phyloP scores from a whole-genome alignment of 1,140 invertebrate genomes.

The Cydia amplana region DNA sequence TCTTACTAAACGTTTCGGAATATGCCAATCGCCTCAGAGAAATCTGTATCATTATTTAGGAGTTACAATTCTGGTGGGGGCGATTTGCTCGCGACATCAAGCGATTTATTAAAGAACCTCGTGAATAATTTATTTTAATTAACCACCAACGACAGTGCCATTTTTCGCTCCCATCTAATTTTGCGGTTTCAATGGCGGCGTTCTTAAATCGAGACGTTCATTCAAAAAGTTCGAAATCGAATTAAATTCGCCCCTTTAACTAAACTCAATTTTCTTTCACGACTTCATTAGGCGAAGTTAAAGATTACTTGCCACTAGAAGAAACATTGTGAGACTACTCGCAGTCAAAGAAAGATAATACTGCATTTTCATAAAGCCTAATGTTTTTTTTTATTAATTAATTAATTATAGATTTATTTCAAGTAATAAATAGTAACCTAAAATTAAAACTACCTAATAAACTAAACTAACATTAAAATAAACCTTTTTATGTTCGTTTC shows the following conservation, averaged over 20 bases:
- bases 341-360: too few relatives aligned
- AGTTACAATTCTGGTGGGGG: slow-evolving; percentile 49
- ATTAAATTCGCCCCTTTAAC: slow-evolving; percentile 78
- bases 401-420: too few relatives aligned
- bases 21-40: too few relatives aligned
- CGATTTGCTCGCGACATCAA: slow-evolving; percentile 47
- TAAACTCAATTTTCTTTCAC: slow-evolving; percentile 77
- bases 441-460: too few relatives aligned
- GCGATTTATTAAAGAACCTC: slow-evolving; percentile 55
- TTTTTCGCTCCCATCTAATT: slow-evolving; percentile 67
- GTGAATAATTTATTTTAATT: slow-evolving; percentile 77
- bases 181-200: slow-evolving; percentile 58
- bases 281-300: slow-evolving; percentile 74
- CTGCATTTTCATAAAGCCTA: too few relatives aligned
- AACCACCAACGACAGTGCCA: slow-evolving; percentile 63
- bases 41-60: slow-evolving; percentile 38
- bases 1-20: too few relatives aligned
- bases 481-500: too few relatives aligned
- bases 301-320: slow-evolving; percentile 44
- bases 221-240: slow-evolving; percentile 77
- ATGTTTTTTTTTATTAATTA: too few relatives aligned
- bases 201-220: slow-evolving; percentile 67
- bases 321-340: too few relatives aligned
- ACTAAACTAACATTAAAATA: too few relatives aligned
- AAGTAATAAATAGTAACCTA: too few relatives aligned